Conservation (phyloP, 1,140 invertebrate genomes). For the Potamilus streckersoni region DNA sequence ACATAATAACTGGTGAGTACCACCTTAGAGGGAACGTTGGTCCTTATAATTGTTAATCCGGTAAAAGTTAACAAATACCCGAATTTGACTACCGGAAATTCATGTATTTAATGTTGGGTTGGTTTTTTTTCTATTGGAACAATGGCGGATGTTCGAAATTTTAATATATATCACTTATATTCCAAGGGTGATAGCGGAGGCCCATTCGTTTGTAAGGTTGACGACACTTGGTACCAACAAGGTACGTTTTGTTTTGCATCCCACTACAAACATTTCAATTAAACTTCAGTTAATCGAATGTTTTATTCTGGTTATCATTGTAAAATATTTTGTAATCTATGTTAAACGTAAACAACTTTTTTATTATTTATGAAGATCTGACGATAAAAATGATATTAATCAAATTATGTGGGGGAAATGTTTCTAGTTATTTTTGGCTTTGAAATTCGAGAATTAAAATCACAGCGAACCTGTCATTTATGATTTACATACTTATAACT, state of each 20-base stretch:
- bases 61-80: neutral
- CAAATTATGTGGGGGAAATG: neutral
- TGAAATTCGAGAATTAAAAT: neutral
- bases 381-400: neutral
- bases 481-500: neutral
- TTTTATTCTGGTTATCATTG: neutral
- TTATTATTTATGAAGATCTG: neutral
- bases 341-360: no score
- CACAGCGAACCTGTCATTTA: neutral
- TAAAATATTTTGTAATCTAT: no score
- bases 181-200: slow-evolving; percentile 89
- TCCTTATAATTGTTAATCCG: neutral
- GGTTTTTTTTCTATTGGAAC: no score
- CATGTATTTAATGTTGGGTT: no score
- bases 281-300: no score
- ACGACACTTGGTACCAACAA: slow-evolving; percentile 73
- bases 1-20: no score
- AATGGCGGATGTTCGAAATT: neutral
- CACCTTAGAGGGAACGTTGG: no score
- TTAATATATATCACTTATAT: neutral
- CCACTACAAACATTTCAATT: neutral
- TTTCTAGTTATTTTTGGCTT: neutral
- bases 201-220: slow-evolving; percentile 77
- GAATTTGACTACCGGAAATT: no score
- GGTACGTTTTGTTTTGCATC: slow-evolving; percentile 37